Percentiles rank a stretch among this genome's conserved stretches.
phyloP scores from a whole-genome alignment of 2,888 invertebrate genomes.

The Galerucella pusilla region DNA sequence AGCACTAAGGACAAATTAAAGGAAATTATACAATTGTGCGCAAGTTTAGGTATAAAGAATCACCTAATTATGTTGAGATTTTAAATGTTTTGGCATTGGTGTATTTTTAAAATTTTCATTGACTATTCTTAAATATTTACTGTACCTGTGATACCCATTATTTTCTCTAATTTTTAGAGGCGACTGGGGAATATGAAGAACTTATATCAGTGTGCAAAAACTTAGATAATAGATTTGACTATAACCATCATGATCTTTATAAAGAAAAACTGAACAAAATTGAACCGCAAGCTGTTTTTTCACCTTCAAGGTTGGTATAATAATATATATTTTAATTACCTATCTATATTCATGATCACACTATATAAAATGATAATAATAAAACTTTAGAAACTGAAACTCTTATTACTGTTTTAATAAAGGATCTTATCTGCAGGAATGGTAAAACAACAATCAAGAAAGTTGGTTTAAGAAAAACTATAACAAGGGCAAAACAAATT shows the following conservation, averaged over 20 bases:
- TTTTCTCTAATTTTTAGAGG: not conserved
- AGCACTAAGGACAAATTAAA: not conserved
- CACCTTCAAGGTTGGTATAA: not conserved
- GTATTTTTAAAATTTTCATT: too few species aligned
- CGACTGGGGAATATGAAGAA: not conserved
- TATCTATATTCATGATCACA: not conserved
- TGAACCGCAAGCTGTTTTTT: not conserved
- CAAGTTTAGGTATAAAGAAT: not conserved
- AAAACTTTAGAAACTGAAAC: not conserved
- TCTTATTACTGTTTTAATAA: too few species aligned
- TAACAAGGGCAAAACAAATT: not conserved
- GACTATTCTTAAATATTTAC: too few species aligned
- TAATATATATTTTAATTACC: not conserved
- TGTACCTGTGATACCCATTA: not conserved
- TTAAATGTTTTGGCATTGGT: not conserved
- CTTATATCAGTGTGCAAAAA: not conserved
- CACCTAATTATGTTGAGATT: not conserved
- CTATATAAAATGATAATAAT: not conserved
- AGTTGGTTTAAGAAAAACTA: not conserved
- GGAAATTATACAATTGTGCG: constrained; percentile 13
- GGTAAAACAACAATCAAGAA: not conserved
- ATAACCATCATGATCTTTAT: not conserved
- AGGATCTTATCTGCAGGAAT: not conserved
- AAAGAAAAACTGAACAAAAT: not conserved
- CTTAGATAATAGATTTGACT: not conserved